Percentiles rank a stretch among this genome's conserved stretches.
Evolutionary conservation across 2,797 vertebrate species (phyloP).

Genomic region (Crenuchus spilurus): DNA sequence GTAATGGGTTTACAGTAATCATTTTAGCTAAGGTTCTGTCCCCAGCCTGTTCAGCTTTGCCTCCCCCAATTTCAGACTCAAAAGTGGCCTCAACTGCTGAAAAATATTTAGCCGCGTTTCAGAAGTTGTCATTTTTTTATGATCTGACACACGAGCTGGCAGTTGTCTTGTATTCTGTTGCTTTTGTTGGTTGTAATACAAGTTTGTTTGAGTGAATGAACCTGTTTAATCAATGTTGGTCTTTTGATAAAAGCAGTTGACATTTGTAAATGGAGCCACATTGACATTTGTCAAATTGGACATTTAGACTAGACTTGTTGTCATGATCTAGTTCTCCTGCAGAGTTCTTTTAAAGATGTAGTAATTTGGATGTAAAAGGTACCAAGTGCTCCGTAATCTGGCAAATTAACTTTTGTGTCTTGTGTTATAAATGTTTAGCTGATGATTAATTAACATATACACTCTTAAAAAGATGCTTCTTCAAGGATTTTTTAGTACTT

Average conservation of each 20-base stretch:
- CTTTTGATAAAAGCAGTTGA: background rate
- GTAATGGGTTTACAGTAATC: conserved; percentile 53
- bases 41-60: conserved; percentile 1
- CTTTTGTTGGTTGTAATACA: too few species aligned
- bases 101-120: background rate
- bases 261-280: background rate
- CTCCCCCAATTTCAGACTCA: background rate
- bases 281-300: too few species aligned
- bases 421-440: too few species aligned
- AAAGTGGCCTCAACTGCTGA: conserved; percentile 5
- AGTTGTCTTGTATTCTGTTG: too few species aligned
- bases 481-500: too few species aligned
- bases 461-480: too few species aligned
- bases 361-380: background rate
- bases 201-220: too few species aligned
- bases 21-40: conserved; percentile 35
- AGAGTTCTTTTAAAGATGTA: too few species aligned
- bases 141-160: too few species aligned
- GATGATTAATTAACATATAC: too few species aligned
- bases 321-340: too few species aligned
- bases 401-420: background rate
- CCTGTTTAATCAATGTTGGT: background rate
- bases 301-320: too few species aligned
- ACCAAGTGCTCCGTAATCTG: background rate
- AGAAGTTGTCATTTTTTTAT: background rate